These are phyloP conservation scores for Nemotelus pantherinus DNA, from an alignment of 2,888 invertebrate species.

Conservation along the genomic window DNA sequence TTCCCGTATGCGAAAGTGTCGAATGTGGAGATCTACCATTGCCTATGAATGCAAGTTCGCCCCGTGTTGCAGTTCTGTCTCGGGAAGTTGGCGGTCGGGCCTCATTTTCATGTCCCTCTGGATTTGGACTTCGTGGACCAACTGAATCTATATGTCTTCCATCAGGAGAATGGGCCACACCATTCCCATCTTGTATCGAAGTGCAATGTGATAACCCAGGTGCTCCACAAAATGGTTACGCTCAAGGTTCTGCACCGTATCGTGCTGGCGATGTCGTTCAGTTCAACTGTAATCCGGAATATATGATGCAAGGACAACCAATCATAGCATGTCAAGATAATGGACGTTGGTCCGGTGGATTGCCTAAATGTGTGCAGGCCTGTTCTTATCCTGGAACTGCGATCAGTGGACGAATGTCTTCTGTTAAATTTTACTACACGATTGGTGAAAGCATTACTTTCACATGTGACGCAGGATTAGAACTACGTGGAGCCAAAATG, in stretches of 20 bases:
- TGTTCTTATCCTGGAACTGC: conserved; percentile 89
- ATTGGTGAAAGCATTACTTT: conserved; percentile 87
- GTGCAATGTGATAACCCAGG: conserved; percentile 82
- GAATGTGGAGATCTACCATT: conserved; percentile 81
- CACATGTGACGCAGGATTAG: conserved; percentile 81
- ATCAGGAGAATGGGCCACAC: conserved; percentile 81
- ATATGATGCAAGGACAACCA: conserved; percentile 90
- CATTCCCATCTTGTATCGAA: conserved; percentile 81
- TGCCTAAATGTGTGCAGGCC: conserved; percentile 87
- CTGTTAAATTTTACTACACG: conserved; percentile 88
- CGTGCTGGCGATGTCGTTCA: conserved; percentile 86
- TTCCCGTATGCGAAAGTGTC: conserved; percentile 86
- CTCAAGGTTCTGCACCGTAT: conserved; percentile 80
- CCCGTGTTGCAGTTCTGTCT: conserved; percentile 78
- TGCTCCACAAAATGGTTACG: conserved; percentile 80
- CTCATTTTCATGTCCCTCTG: conserved; percentile 81
- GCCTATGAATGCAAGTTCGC: conserved; percentile 68
- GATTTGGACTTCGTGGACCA: conserved; percentile 79
- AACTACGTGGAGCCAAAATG: conserved; percentile 80
- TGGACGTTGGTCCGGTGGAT: conserved; percentile 84
- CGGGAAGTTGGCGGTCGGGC: conserved; percentile 84
- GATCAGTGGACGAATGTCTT: conserved; percentile 85
- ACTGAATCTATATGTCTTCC: conserved; percentile 80
- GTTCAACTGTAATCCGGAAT: conserved; percentile 87
- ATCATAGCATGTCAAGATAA: conserved; percentile 89